Base-by-base conservation (phyloP, 2,888 invertebrate genomes). In the Leptinotarsa peninsularis region DNA sequence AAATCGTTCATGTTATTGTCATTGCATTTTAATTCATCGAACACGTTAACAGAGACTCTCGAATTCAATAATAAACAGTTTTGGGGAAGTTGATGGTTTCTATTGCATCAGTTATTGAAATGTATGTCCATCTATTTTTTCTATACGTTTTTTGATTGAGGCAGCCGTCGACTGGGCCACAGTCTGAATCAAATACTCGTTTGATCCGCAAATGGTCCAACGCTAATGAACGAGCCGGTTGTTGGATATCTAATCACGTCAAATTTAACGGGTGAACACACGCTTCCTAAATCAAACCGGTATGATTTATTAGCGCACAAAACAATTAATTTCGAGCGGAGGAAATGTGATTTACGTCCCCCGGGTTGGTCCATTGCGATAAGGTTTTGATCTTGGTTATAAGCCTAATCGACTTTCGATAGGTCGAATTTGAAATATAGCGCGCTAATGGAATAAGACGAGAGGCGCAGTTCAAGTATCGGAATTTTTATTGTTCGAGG, bases 251-350 rank as follows among this genome's bases (percentile, higher is more conserved):
- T 18, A 63, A 63, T 63, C 33, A 63, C 27, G 63, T 63, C 43
- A 63, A 63, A 27, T 63, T 43, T n/a, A 10, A 14, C 21, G 52
- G 33, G 63, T 33, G 63, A 27, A 3, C 43, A 33, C 63, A 33
- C 63, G 33, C 43, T 63, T 4, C 33, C 15, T 15, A 18, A 27
- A 63, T 43, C 43, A 33, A 63, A 43, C 43, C 63, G 63, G 63
- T 63, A 33, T 63, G 27, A 63, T 63, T 43, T 63, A 63, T 63
- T 18, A n/a, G 23, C 27, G 60, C 60, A 52, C 18, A 63, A 63
- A 63, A 43, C 63, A 63, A 63, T 60, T 60, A 60, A 60, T 63
- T 43, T 63, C 63, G 63, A 63, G 7, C 17, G 63, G 10, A 17
- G 63, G n/a, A 63, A 63, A 63, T 63, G 63, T n/a, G 63, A 63